Conservation (phyloP, 2,888 invertebrate genomes). For the Scaptodrosophila latifasciaeformis region DNA sequence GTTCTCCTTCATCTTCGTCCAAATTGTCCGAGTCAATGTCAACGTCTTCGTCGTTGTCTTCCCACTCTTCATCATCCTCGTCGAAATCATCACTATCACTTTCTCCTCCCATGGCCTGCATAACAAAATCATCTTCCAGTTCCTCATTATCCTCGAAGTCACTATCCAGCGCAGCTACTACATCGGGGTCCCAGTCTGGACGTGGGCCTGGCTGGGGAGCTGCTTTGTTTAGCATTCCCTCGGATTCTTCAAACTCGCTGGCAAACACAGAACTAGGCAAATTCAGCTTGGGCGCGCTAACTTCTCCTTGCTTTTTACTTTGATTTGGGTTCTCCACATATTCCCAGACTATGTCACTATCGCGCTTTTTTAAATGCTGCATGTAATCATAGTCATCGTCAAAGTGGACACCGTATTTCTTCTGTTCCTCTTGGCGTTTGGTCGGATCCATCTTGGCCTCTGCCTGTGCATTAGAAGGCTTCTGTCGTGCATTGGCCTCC, state of each 20-base stretch:
- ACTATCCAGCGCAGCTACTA: conserved; percentile 94
- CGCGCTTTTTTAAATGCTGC: conserved; percentile 83
- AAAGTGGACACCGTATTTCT: conserved; percentile 92
- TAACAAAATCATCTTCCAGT: conserved; percentile 94
- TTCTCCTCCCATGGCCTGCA: conserved; percentile 78
- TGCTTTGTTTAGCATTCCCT: conserved; percentile 78
- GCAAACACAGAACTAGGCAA: conserved; percentile 93
- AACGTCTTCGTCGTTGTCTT: conserved; percentile 50
- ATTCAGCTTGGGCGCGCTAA: conserved; percentile 73
- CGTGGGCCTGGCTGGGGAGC: conserved; percentile 76
- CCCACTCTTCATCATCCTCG: conserved; percentile 43
- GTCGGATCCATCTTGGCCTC: conserved; percentile 64
- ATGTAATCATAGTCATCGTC: conserved; percentile 97
- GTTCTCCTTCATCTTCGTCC: conserved; percentile 75
- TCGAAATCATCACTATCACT: conserved; percentile 54
- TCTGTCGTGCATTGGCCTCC: conserved; percentile 74
- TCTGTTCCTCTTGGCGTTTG: conserved; percentile 82
- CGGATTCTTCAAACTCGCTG: conserved; percentile 88
- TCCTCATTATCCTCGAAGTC: conserved; percentile 92
- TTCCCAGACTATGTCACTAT: conserved; percentile 73
- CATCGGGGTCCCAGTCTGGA: conserved; percentile 91
- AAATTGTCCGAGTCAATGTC: conserved; percentile 64
- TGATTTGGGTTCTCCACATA: conserved; percentile 73
- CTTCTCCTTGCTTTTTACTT: conserved; percentile 50
- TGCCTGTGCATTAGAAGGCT: conserved; percentile 50